Evolutionary conservation across 2,888 invertebrate species (phyloP), one percentile per base, ranked within the genome.

Genomic region (Oeneis ivallda): DNA sequence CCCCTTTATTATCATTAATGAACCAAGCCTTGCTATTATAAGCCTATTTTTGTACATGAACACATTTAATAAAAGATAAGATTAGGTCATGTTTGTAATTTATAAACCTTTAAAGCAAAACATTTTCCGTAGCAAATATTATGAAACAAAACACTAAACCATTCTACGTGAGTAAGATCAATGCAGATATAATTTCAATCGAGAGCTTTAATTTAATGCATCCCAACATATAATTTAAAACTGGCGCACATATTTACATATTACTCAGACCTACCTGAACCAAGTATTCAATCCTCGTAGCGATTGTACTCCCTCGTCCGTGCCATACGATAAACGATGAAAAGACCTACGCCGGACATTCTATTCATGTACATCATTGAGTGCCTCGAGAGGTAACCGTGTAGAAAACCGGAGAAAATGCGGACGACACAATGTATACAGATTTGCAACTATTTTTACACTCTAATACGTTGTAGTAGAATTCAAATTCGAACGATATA

Each of bases 291-390:
- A 83, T 86, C 74, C 73, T 68, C 68, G 73, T 73, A 63, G 67
- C 79, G 77, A 84, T 86, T 88, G 85, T 87, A 81, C 77, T 78
- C 84, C 79, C 78, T 79, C 83, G 79, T 71, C 80, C 80, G 75
- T 82, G 75, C 74, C 71, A 72, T 70, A 77, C 82, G 85, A 84
- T 86, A 86, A 84, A 82, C 85, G 79, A 75, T 88, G 86, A 88
- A 89, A 85, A 83, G 84, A 84, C 79, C 76, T 74, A 77, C 75
- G 74, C 83, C 80, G 89, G 89, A 88, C 89, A 89, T 82, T 86
- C 83, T 79, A 87, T 85, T 87, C 87, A 85, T 84, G 85, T 83
- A 82, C 84, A 84, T 83, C 84, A 86, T 83, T 84, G 83, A 86
- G 82, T 78, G 66, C 65, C 71, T 65, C 75, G 73, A 67, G 74